A percentile compares a stretch with the other conserved stretches of the same genome.
These are phyloP conservation scores for Smittia aterrima DNA, from an alignment of 2,888 invertebrate genomes.

Conservation along the genomic window DNA sequence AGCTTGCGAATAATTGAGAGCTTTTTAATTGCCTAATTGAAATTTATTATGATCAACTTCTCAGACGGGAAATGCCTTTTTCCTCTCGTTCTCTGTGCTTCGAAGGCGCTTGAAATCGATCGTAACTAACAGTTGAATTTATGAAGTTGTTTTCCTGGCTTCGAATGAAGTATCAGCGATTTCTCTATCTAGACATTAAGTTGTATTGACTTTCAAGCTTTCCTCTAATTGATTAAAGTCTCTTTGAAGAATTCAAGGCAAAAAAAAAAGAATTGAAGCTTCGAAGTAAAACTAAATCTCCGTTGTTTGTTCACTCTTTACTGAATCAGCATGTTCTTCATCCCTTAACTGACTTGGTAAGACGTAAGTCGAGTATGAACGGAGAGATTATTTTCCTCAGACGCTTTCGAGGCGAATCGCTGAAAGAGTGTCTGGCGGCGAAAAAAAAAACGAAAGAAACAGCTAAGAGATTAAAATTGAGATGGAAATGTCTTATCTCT, in stretches of 20 bases:
- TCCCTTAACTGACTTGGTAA: too few species aligned
- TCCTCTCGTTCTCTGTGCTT: not conserved
- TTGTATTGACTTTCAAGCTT: too few species aligned
- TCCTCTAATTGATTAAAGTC: too few species aligned
- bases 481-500: conserved; percentile 18
- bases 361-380: not conserved
- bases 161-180: not conserved
- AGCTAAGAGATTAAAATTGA: conserved; percentile 9
- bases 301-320: not conserved
- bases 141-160: conserved; percentile 14
- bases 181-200: too few species aligned
- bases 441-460: not conserved
- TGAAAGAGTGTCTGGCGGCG: conserved; percentile 13
- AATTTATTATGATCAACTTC: not conserved
- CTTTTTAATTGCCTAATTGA: conserved; percentile 14
- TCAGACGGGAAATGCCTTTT: not conserved
- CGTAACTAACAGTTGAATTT: not conserved
- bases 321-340: conserved; percentile 4
- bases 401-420: not conserved
- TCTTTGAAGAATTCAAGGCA: too few species aligned
- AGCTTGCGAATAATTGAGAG: not conserved
- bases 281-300: not conserved
- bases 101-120: not conserved
- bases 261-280: too few species aligned
- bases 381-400: not conserved